Conservation (phyloP, 2,888 invertebrate species). For the Campaea margaritaria region DNA sequence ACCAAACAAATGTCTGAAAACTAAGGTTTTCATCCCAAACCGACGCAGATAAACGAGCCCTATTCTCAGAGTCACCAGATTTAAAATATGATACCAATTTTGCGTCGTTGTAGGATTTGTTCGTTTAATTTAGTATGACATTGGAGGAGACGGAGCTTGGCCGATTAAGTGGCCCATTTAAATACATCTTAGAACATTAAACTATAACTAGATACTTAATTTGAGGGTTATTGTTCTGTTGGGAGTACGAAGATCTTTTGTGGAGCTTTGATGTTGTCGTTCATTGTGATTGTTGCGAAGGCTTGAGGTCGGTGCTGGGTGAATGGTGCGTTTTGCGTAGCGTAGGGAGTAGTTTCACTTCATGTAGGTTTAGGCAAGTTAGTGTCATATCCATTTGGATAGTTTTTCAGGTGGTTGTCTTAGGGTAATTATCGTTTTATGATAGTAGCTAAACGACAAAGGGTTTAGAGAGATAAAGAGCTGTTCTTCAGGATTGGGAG, state of each 20-base stretch:
- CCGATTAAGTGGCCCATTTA: constrained; percentile 35
- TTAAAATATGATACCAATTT: constrained; percentile 26
- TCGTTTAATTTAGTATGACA: constrained; percentile 30
- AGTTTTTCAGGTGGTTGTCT: too few species aligned
- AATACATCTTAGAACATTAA: constrained; percentile 37
- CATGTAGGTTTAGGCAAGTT: too few species aligned
- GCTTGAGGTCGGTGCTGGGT: background rate
- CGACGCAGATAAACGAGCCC: constrained; percentile 9
- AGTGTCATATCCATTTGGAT: too few species aligned
- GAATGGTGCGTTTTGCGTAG: too few species aligned
- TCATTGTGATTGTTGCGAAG: background rate
- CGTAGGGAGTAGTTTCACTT: too few species aligned
- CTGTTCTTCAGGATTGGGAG: too few species aligned
- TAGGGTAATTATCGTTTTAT: too few species aligned
- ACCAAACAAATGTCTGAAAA: too few species aligned
- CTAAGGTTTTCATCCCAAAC: background rate
- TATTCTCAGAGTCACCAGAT: constrained; percentile 15
- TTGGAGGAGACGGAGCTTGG: constrained; percentile 21
- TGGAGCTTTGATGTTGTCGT: background rate
- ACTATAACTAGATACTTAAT: constrained; percentile 36
- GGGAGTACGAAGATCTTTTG: constrained; percentile 22
- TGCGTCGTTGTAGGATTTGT: constrained; percentile 20
- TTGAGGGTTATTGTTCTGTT: constrained; percentile 27
- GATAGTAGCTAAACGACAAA: too few species aligned
- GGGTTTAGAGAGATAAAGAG: too few species aligned